Evolutionary conservation across 2,113 vertebrate genomes (phyloP).

Genomic region (Bubalus kerabau): DNA sequence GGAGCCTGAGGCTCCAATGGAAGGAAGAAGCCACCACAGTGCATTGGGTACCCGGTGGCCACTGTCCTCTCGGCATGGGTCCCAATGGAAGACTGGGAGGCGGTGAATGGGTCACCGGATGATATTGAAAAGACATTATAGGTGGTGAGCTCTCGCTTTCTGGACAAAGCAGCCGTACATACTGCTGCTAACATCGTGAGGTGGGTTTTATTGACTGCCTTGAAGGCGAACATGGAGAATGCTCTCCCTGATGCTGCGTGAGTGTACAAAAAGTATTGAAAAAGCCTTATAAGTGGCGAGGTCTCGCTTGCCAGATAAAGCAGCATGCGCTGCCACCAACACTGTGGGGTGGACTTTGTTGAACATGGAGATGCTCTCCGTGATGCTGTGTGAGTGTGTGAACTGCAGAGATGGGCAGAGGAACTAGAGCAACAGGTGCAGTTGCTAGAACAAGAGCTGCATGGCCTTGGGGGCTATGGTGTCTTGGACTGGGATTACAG

Average conservation of each 20-base stretch:
- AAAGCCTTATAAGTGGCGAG: rapidly evolving
- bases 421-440: background rate
- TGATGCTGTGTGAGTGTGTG: rapidly evolving
- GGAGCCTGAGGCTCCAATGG: background rate
- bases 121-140: background rate
- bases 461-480: background rate
- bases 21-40: background rate
- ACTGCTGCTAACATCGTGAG: background rate
- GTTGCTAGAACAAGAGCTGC: background rate
- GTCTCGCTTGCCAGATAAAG: background rate
- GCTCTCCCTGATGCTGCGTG: background rate
- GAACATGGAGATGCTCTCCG: background rate
- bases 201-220: background rate
- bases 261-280: background rate
- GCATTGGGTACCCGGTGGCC: background rate
- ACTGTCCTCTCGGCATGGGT: background rate
- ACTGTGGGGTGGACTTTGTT: background rate
- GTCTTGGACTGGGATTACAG: background rate
- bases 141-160: background rate
- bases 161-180: background rate
- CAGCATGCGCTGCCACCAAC: background rate
- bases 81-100: background rate
- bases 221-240: background rate
- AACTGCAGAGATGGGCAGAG: background rate
- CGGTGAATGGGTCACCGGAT: rapidly evolving